Conservation (phyloP, 1,140 invertebrate genomes). For the Trichonephila inaurata region DNA sequence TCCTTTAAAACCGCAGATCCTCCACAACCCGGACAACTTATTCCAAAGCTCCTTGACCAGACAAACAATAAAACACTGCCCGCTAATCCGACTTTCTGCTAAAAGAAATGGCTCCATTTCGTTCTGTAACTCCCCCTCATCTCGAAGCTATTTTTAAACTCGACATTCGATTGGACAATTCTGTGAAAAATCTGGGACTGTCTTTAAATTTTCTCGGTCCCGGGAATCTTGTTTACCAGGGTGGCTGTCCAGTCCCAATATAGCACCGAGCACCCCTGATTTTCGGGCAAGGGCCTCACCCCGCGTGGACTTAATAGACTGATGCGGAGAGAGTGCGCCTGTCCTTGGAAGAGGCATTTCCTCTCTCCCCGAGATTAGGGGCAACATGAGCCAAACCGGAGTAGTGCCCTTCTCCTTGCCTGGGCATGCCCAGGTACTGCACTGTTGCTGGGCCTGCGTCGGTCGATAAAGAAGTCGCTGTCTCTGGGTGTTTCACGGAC, state of each 20-base stretch:
- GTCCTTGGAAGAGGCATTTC: constrained; percentile 8
- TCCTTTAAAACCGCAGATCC: too few relatives aligned
- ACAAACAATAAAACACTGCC: too few relatives aligned
- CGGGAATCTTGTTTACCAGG: not conserved
- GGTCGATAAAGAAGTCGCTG: constrained; percentile 34
- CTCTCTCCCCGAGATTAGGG: not conserved
- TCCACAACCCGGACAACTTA: too few relatives aligned
- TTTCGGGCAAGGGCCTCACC: not conserved
- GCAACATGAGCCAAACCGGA: constrained; percentile 35
- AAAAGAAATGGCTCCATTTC: too few relatives aligned
- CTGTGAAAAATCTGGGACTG: not conserved
- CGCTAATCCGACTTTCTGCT: too few relatives aligned
- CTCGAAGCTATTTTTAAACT: constrained; percentile 3
- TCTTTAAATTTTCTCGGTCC: not conserved
- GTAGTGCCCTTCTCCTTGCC: not conserved
- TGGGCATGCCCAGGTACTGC: constrained; percentile 8
- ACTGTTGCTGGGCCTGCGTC: constrained; percentile 51
- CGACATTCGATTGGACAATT: not conserved
- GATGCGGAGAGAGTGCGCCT: not conserved
- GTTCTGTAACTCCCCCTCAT: not conserved
- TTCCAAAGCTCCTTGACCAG: too few relatives aligned
- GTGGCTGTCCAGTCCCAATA: not conserved
- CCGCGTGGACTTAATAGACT: not conserved
- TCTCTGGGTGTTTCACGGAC: not conserved
- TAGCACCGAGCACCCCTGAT: not conserved